Evolutionary conservation across 2,797 vertebrate species (phyloP).

Genomic region (Simalia tracyae): DNA sequence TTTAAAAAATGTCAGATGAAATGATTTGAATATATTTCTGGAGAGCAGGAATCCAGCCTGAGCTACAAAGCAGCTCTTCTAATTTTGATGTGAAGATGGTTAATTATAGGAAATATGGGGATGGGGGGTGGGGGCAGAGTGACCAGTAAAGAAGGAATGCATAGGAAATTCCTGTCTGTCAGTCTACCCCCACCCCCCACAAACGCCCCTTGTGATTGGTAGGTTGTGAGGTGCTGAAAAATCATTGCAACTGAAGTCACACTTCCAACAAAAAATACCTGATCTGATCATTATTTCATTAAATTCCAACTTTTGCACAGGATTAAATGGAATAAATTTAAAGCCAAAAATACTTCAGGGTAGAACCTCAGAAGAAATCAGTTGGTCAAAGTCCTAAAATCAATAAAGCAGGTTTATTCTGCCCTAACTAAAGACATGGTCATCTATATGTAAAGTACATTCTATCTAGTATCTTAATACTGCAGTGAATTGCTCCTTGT

Average conservation of each 20-base stretch:
- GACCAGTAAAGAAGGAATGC: background rate
- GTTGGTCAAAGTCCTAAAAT: background rate
- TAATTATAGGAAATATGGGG: background rate
- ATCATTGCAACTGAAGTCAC: background rate
- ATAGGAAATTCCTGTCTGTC: background rate
- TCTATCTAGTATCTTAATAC: constrained; percentile 10
- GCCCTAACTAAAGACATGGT: background rate
- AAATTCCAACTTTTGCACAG: constrained; percentile 1
- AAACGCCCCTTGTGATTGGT: background rate
- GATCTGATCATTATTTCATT: background rate
- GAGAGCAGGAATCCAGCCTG: background rate
- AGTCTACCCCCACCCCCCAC: background rate
- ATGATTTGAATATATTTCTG: background rate
- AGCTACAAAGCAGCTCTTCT: background rate
- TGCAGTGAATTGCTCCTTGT: constrained; percentile 26
- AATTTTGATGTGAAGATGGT: background rate
- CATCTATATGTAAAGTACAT: background rate
- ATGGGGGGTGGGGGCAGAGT: background rate
- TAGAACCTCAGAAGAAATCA: constrained; percentile 7
- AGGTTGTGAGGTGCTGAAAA: background rate
- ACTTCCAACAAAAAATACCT: background rate
- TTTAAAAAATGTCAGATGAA: background rate
- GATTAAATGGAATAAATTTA: constrained; percentile 8
- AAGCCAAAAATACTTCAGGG: background rate
- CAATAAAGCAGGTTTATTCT: constrained; percentile 26